These are phyloP conservation scores for Venusia cambrica DNA, from an alignment of 2,888 invertebrate genomes.

Conservation along the genomic window DNA sequence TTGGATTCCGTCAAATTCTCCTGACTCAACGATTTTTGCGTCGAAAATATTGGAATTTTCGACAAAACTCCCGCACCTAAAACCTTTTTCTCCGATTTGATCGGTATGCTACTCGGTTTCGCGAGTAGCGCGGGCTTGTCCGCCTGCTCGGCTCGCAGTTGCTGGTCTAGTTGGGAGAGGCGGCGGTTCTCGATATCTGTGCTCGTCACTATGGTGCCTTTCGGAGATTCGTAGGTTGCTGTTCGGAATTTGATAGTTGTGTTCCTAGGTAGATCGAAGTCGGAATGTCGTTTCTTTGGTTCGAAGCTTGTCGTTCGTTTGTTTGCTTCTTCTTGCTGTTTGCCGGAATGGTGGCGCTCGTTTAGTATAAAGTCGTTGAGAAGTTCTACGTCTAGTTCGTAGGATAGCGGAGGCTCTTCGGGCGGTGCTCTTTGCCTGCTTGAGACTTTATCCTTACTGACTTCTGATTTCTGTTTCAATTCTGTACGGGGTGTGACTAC, in stretches of 20 bases:
- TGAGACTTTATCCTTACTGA: conserved; percentile 56
- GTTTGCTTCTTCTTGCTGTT: conserved; percentile 57
- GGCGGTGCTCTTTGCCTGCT: conserved; percentile 65
- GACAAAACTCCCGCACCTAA: conserved; percentile 53
- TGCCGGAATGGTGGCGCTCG: conserved; percentile 68
- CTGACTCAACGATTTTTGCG: conserved; percentile 72
- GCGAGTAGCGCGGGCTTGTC: conserved; percentile 62
- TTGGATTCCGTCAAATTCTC: conserved; percentile 68
- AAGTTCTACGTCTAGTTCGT: conserved; percentile 68
- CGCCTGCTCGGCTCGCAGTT: conserved; percentile 52
- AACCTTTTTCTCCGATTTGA: conserved; percentile 55
- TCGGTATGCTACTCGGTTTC: conserved; percentile 74
- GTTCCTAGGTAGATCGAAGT: conserved; percentile 75
- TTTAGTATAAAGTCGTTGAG: conserved; percentile 74
- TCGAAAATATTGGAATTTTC: conserved; percentile 75
- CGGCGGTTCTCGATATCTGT: conserved; percentile 79
- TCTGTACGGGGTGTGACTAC: conserved; percentile 80
- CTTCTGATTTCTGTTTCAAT: conserved; percentile 45
- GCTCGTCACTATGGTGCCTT: conserved; percentile 76
- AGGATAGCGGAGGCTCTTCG: conserved; percentile 59
- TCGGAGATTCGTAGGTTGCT: conserved; percentile 82
- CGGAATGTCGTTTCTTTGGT: conserved; percentile 76
- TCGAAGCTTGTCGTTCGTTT: conserved; percentile 68
- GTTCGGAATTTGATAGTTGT: conserved; percentile 83
- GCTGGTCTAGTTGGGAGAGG: conserved; percentile 78